Evolutionary conservation across 2,113 vertebrate species (phyloP), one percentile per base, ranked within the genome.

Genomic region (Carollia perspicillata): DNA sequence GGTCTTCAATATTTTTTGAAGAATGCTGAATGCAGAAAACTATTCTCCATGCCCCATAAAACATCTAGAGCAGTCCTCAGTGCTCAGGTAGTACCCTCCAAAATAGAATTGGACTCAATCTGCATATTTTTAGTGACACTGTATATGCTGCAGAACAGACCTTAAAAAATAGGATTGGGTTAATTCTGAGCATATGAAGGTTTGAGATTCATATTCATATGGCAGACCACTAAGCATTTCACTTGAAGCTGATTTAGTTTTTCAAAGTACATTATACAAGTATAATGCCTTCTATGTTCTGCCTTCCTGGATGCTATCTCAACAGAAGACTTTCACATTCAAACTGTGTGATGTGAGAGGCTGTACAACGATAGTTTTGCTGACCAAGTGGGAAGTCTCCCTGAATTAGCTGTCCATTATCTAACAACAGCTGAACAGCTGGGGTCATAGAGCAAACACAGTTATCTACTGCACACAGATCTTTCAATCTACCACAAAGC

Each of bases 331-430:
- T 83, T 79, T 66, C 60, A 68, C 40, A 28, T 95, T 89, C 65
- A 69, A 95, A 89, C 18, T 65, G 0, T 18, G 51, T 78, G n/a
- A 81, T 83, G 14, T 74, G 68, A 96, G 51, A 80, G 16, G 63
- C 12, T 71, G 26, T 51, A 81, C 8, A 81, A 30, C 3, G 58
- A 84, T 2, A 80, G 33, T 40, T 90, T 72, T 94, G 33, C n/a
- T 78, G 53, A 94, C 63, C 42, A 89, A n/a, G 37, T 78, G 68
- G 30, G 84, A 85, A 94, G 77, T 66, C 51, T 94, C 74, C 60
- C 66, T 13, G 78, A 91, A 91, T 89, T 92, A 94, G 40, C 20
- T 84, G 42, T 53, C 28, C 68, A 77, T 88, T 96, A 94, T 78
- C 17, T 68, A 89, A 88, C 20, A 93, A 22, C 35, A 94, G 71